A percentile compares a stretch with the other conserved stretches of the same genome.
These are phyloP conservation scores for Platycercus adscitus DNA, from an alignment of 2,113 vertebrate species.

Conservation along the genomic window DNA sequence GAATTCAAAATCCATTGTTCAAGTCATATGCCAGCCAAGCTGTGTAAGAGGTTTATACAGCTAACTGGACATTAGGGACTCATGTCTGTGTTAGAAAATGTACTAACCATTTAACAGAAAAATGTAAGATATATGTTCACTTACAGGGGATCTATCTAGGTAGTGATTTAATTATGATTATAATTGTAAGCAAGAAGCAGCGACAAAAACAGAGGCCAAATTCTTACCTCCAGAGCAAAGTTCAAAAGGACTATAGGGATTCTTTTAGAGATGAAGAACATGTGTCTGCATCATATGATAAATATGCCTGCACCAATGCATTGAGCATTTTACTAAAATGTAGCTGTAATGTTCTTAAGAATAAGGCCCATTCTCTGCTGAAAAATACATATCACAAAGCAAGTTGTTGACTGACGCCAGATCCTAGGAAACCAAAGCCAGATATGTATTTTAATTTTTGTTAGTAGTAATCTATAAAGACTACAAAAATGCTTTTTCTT, in stretches of 20 bases:
- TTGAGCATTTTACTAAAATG: background rate
- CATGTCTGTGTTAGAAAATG: constrained; percentile 30
- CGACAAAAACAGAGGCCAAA: constrained; percentile 13
- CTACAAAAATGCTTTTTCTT: background rate
- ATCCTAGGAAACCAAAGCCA: background rate
- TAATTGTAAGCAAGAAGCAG: background rate
- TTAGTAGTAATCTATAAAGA: background rate
- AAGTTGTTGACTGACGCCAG: background rate
- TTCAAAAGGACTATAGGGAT: background rate
- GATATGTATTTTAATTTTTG: background rate
- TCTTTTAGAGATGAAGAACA: background rate
- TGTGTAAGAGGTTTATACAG: constrained; percentile 28
- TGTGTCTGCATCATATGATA: background rate
- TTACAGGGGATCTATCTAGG: background rate
- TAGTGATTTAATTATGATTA: background rate
- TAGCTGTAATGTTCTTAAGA: background rate
- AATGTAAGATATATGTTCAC: background rate
- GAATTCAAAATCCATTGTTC: constrained; percentile 71
- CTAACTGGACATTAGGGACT: constrained; percentile 59
- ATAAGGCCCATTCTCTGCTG: background rate
- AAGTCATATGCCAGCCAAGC: constrained; percentile 57
- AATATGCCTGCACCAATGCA: background rate
- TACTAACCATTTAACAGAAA: background rate
- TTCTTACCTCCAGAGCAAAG: background rate
- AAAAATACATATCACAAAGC: background rate